Conservation (phyloP, 2,113 vertebrate genomes). For the Silurus asotus region DNA sequence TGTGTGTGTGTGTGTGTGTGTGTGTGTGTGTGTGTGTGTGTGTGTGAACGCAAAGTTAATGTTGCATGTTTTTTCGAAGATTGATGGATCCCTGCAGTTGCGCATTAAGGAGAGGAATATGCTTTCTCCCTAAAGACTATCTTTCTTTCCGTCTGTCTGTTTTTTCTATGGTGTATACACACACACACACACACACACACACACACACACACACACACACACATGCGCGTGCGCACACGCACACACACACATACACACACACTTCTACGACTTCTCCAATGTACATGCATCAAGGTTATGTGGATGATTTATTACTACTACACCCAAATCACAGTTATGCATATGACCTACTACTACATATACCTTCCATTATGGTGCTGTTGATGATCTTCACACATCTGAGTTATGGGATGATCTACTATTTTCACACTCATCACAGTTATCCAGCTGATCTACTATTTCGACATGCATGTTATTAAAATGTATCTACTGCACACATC, state of each 20-base stretch:
- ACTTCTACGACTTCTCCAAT: neutral
- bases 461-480: neutral
- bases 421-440: neutral
- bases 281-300: neutral
- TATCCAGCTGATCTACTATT: neutral
- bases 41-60: constrained; percentile 27
- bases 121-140: constrained; percentile 33
- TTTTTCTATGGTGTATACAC: neutral
- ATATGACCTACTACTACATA: neutral
- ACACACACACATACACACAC: neutral
- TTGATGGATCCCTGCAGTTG: constrained; percentile 33
- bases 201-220: neutral
- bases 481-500: too few relatives aligned
- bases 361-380: neutral
- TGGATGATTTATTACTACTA: neutral
- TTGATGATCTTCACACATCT: neutral
- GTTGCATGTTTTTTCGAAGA: constrained; percentile 40
- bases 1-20: constrained; percentile 23
- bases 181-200: constrained; percentile 14
- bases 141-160: constrained; percentile 21
- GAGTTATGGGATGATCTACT: neutral
- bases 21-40: constrained; percentile 17
- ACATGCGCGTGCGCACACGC: neutral
- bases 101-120: constrained; percentile 36
- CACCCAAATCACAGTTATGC: neutral